phyloP scores from a whole-genome alignment of 2,113 vertebrate genomes.

The Arizona elegans region DNA sequence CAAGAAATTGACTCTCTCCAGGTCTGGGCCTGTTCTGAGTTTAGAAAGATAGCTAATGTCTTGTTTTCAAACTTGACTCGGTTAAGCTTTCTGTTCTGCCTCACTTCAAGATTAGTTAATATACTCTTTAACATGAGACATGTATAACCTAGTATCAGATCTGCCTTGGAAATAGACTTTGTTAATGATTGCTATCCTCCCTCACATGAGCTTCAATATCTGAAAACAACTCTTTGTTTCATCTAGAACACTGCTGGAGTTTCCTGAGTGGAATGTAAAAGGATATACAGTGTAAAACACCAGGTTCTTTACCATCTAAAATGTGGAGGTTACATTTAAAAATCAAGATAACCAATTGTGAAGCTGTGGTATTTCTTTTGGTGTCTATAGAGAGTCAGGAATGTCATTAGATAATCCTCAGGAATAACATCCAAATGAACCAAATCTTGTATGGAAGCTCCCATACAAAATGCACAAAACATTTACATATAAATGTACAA shows the following conservation, averaged over 20 bases:
- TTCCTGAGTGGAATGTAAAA: background rate
- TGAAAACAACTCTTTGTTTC: background rate
- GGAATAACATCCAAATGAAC: background rate
- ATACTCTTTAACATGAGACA: background rate
- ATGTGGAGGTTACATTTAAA: background rate
- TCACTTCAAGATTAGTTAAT: background rate
- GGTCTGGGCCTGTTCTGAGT: background rate
- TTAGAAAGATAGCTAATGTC: background rate
- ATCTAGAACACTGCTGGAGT: background rate
- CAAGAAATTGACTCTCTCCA: background rate
- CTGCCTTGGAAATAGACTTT: background rate
- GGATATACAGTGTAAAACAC: background rate
- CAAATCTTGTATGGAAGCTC: background rate
- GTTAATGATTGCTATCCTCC: background rate
- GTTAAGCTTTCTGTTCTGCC: background rate
- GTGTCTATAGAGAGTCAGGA: background rate
- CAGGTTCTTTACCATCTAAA: background rate
- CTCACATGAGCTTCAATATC: background rate
- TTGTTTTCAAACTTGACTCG: background rate
- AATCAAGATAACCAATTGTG: background rate
- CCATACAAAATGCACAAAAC: conserved; percentile 22
- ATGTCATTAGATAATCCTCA: background rate
- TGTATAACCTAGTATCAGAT: background rate
- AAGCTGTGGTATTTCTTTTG: background rate
- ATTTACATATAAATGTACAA: conserved; percentile 9